Evolutionary conservation across 2,797 vertebrate genomes (phyloP), one percentile per base, ranked within the genome.

Genomic region (Acanthornis magna): DNA sequence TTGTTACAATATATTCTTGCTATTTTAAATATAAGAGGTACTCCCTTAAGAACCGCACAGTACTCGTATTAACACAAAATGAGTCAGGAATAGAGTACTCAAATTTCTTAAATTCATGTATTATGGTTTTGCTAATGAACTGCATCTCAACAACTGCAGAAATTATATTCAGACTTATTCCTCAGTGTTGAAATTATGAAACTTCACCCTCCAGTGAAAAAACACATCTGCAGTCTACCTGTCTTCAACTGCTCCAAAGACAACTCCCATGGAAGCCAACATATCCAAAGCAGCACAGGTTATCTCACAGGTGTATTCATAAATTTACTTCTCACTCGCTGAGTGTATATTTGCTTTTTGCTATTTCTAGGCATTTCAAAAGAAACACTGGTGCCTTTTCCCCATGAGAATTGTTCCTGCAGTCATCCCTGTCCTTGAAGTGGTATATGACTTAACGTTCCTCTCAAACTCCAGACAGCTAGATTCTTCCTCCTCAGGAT

Each of bases 371-470:
- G 27, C 32, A 80, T 75, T 77, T 70, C 40, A 51, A 74, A 91
- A 77, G 17, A 88, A 83, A 89, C 14, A 18, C 4, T 34, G 2
- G 2, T 57, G 32, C 34, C 21, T 93, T 42, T 83, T 63, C 32
- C 5, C 19, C 48, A 6, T 8, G 2, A 63, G 4, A 79, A 68
- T 16, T 5, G 25, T 57, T 79, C 36, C 60, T 45, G 58, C 5
- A 66, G 16, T 34, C 50, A 50, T 23, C 57, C 58, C 25, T 25
- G 53, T 36, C 32, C 68, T 65, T 45, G 27, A 91, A 92, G 61
- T 8, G 7, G 5, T 43, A 75, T n/a, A 30, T 40, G 40, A 83
- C 16, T 55, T 62, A 66, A 23, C 0, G 0, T 19, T 77, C 48
- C 60, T 47, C 50, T 53, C 60, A 17, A 66, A 19, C 42, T 54